Base-by-base conservation (phyloP, 2,797 vertebrate species). In the Neosilurus hyrtlii region DNA sequence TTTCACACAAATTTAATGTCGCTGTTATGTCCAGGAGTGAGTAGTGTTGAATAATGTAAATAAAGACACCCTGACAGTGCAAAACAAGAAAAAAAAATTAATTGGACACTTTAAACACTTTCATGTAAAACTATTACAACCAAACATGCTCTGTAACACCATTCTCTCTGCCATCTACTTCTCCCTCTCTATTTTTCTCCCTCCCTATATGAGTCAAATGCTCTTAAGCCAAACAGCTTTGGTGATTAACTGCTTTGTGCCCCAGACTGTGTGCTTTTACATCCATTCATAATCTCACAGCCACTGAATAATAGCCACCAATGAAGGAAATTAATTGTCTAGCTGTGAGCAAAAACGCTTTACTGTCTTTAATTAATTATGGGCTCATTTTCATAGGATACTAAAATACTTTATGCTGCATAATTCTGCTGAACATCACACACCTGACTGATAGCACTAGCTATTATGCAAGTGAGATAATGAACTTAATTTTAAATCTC, bases 211-310 rank as follows among this genome's bases (percentile, higher is more conserved):
- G 26, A 82, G 56, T 59, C 56, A 65, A 84, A 80, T 82, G 61
- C 63, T 82, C 72, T 30, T 49, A 85, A 81, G 86, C 80, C 79
- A 83, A 37, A 70, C 54, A 61, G 77, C 76, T 84, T 84, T 79
- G 68, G 63, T 87, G 81, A 87, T 88, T 88, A 87, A 85, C 82
- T 83, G 51, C 82, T 77, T 67, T 83, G 71, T 75, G 86, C 84
- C 84, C 77, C 63, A 68, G 63, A 76, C 82, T 59, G 78, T 78
- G 80, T 86, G 82, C 77, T 78, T 87, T 78, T 85, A 84, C 76
- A 83, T 80, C 83, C 77, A 80, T 81, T 84, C 78, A 86, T 76
- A 86, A 87, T 84, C 80, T 61, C 80, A 54, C 73, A 72, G 77
- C 59, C 68, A 74, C 75, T 82, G 76, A 82, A 85, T 81, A 79